Percentiles rank a stretch among this genome's conserved stretches.
phyloP scores from a whole-genome alignment of 1,140 invertebrate species.

The Brachionus paranguensis region DNA sequence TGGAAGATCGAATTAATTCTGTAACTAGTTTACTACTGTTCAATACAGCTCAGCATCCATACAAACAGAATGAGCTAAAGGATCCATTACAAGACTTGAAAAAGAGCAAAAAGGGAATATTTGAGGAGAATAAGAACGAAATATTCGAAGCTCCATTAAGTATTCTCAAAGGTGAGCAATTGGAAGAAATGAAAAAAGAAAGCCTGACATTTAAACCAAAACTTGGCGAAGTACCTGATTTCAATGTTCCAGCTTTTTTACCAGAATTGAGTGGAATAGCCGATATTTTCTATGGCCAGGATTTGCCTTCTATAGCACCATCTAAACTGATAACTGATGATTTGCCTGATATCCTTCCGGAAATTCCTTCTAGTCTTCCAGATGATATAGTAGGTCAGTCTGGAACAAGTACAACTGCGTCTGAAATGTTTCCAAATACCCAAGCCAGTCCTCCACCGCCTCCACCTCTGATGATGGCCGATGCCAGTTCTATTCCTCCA shows the following conservation, averaged over 20 bases:
- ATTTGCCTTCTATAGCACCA: conserved; percentile 32
- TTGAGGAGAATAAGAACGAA: not conserved
- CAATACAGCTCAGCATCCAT: conserved; percentile 36
- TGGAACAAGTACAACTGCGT: not conserved
- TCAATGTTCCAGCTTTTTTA: conserved; percentile 35
- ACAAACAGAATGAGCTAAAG: conserved; percentile 32
- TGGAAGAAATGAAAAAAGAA: not conserved
- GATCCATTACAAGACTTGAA: conserved; percentile 23
- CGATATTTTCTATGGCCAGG: conserved; percentile 33
- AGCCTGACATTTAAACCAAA: conserved; percentile 34
- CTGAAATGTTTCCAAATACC: not conserved
- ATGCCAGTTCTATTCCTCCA: not conserved
- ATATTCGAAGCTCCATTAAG: conserved; percentile 1
- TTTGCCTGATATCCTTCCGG: conserved; percentile 26
- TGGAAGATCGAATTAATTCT: conserved; percentile 1
- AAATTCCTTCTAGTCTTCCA: not conserved
- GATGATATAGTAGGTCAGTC: not conserved
- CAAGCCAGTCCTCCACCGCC: not conserved
- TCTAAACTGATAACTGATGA: conserved; percentile 30
- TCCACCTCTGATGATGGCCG: not conserved
- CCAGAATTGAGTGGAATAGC: conserved; percentile 29
- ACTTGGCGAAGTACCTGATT: conserved; percentile 31
- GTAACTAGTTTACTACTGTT: conserved; percentile 20
- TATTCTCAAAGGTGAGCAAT: conserved; percentile 33
- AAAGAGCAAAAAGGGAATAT: conserved; percentile 14